Evolutionary conservation across 2,113 vertebrate species (phyloP).

Genomic region (Platysteira castanea): DNA sequence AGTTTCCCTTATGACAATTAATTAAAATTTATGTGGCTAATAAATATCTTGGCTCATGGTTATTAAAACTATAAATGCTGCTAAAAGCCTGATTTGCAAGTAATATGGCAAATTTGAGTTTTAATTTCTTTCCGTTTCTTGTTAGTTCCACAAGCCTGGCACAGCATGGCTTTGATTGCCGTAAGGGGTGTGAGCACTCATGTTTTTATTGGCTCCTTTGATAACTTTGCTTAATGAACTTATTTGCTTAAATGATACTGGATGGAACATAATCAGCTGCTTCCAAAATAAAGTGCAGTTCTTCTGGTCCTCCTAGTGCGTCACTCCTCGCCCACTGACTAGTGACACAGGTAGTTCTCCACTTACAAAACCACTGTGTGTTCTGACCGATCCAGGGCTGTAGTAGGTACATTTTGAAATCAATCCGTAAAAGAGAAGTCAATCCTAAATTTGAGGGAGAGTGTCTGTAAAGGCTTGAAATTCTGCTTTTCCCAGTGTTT

Average conservation of each 20-base stretch:
- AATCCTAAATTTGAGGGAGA: not conserved
- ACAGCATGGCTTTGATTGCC: not conserved
- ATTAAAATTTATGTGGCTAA: not conserved
- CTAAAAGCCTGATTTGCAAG: not conserved
- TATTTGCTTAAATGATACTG: not conserved
- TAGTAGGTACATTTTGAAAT: not conserved
- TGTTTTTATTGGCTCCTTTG: not conserved
- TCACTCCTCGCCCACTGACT: not conserved
- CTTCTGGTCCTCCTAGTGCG: not conserved
- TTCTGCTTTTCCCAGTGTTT: not conserved
- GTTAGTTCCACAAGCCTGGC: not conserved
- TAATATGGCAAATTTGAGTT: not conserved
- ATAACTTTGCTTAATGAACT: not conserved
- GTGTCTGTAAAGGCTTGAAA: not conserved
- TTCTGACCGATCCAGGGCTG: not conserved
- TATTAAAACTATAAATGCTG: not conserved
- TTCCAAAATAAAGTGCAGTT: not conserved
- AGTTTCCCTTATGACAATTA: not conserved
- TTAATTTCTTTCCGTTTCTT: not conserved
- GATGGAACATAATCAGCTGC: not conserved
- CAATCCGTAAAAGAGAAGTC: not conserved
- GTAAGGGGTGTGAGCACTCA: not conserved
- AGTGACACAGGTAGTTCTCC: not conserved
- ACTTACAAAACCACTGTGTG: not conserved
- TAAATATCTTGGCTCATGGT: not conserved